These are phyloP conservation scores for Drosophila nigrodunni DNA, from an alignment of 1,140 invertebrate species.

Conservation along the genomic window DNA sequence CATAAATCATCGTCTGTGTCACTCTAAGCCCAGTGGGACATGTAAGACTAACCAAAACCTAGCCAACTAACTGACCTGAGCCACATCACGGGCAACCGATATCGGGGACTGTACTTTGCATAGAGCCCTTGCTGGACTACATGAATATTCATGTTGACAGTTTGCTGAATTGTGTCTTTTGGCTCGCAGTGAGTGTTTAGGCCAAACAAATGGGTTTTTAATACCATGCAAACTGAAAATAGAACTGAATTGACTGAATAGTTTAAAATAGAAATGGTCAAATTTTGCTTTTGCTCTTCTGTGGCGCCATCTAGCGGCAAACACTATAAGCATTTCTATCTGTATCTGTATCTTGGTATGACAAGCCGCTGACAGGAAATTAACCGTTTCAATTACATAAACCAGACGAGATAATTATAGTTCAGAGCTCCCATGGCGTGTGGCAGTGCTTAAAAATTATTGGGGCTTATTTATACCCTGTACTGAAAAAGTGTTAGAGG, in stretches of 20 bases:
- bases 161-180: neutral
- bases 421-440: slow-evolving; percentile 42
- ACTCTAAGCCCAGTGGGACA: slow-evolving; percentile 7
- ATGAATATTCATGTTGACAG: slow-evolving; percentile 28
- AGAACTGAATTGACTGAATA: slow-evolving; percentile 32
- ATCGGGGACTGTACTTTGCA: slow-evolving; percentile 21
- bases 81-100: slow-evolving; percentile 32
- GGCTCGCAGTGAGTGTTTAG: slow-evolving; percentile 27
- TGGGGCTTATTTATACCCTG: neutral
- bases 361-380: slow-evolving; percentile 58
- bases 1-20: slow-evolving; percentile 43
- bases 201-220: slow-evolving; percentile 55
- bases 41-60: neutral
- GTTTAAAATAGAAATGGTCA: slow-evolving; percentile 58
- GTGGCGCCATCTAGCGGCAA: slow-evolving; percentile 17
- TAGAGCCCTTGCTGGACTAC: neutral
- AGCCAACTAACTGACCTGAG: slow-evolving; percentile 46
- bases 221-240: slow-evolving; percentile 37
- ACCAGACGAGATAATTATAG: slow-evolving; percentile 47
- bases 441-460: slow-evolving; percentile 45
- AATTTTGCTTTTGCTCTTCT: slow-evolving; percentile 20
- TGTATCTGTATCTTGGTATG: slow-evolving; percentile 1
- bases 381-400: slow-evolving; percentile 56
- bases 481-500: too few relatives aligned
- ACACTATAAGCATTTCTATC: neutral